Evolutionary conservation across 2,888 invertebrate species (phyloP).

Genomic region (Glomeris marginata): DNA sequence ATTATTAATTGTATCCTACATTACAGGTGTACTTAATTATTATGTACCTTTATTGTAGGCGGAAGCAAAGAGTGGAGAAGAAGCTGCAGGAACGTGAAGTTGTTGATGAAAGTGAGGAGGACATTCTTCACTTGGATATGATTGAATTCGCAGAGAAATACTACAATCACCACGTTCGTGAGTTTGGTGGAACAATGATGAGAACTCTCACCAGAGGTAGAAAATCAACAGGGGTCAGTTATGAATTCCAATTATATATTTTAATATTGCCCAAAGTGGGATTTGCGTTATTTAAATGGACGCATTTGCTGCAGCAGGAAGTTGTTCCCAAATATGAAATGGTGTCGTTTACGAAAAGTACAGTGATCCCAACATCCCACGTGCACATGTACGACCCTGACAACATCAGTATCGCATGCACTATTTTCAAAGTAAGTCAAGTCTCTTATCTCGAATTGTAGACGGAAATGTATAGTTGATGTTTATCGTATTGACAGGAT

Average conservation of each 20-base stretch:
- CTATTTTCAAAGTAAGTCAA: slow-evolving; percentile 59
- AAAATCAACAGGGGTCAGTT: slow-evolving; percentile 18
- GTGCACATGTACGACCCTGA: slow-evolving; percentile 91
- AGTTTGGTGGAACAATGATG: slow-evolving; percentile 23
- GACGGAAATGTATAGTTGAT: neutral
- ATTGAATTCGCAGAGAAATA: slow-evolving; percentile 85
- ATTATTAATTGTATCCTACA: neutral
- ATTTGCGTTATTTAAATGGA: neutral
- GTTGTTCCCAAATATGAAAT: slow-evolving; percentile 78
- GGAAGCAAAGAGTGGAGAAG: slow-evolving; percentile 70
- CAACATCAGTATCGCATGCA: slow-evolving; percentile 75
- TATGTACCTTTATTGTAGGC: slow-evolving; percentile 28
- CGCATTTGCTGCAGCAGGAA: slow-evolving; percentile 19
- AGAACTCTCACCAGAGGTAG: slow-evolving; percentile 21
- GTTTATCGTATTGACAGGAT: slow-evolving; percentile 41
- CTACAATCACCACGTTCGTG: slow-evolving; percentile 59
- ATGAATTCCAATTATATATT: neutral
- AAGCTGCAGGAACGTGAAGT: slow-evolving; percentile 66
- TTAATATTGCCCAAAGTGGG: neutral
- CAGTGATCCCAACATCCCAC: slow-evolving; percentile 80
- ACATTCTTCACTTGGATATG: slow-evolving; percentile 54
- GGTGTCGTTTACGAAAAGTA: slow-evolving; percentile 75
- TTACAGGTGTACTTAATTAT: too few relatives aligned
- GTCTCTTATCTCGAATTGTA: slow-evolving; percentile 11
- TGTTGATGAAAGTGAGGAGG: slow-evolving; percentile 41